Percentiles rank a stretch among this genome's conserved stretches.
These are phyloP conservation scores for Pyrrhosoma nymphula DNA, from an alignment of 2,888 invertebrate species.

Conservation along the genomic window DNA sequence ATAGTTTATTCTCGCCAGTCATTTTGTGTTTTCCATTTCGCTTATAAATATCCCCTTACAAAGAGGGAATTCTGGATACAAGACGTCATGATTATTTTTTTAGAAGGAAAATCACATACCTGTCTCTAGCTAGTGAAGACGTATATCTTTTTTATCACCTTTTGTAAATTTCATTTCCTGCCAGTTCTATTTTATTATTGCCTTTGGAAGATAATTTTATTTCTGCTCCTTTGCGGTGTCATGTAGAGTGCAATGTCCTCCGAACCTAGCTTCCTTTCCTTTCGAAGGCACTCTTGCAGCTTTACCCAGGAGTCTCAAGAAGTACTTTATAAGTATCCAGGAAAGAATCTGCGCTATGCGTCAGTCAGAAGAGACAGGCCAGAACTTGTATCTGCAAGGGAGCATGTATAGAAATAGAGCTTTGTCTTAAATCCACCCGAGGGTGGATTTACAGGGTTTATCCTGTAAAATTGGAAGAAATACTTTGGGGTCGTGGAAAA, in stretches of 20 bases:
- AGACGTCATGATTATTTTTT: too few relatives aligned
- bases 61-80: too few relatives aligned
- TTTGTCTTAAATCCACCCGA: too few relatives aligned
- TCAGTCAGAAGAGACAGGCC: not conserved
- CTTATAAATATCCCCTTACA: too few relatives aligned
- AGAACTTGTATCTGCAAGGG: not conserved
- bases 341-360: not conserved
- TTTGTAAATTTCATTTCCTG: not conserved
- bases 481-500: too few relatives aligned
- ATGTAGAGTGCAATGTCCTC: not conserved
- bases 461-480: too few relatives aligned
- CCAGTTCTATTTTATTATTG: not conserved
- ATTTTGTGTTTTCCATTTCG: too few relatives aligned
- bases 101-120: not conserved
- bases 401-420: too few relatives aligned
- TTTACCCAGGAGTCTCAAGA: not conserved
- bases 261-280: not conserved
- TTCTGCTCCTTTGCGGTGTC: not conserved
- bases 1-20: too few relatives aligned
- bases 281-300: not conserved
- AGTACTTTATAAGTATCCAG: not conserved
- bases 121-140: not conserved
- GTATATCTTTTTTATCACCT: not conserved
- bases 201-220: not conserved
- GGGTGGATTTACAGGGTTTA: too few relatives aligned